These are phyloP conservation scores for Erpetoichthys calabaricus DNA, from an alignment of 2,797 vertebrate species.

Conservation along the genomic window DNA sequence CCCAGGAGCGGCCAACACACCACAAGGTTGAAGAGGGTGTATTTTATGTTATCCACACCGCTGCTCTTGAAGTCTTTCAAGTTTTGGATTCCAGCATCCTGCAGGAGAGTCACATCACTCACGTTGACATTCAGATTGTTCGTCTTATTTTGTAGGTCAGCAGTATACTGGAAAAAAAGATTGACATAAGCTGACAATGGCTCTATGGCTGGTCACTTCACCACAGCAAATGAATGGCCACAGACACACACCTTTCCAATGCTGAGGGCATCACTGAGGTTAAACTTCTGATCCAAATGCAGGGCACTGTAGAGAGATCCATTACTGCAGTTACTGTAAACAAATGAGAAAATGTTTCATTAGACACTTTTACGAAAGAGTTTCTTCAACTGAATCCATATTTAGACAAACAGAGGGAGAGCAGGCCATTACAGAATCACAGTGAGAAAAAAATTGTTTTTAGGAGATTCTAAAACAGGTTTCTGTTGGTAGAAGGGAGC, in stretches of 20 bases:
- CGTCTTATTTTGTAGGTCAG: slow-evolving; percentile 28
- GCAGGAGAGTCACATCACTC: slow-evolving; percentile 28
- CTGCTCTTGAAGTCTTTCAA: slow-evolving; percentile 37
- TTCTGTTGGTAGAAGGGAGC: no score
- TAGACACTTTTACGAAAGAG: background rate
- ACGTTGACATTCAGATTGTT: slow-evolving; percentile 15
- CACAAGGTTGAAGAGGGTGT: slow-evolving; percentile 29
- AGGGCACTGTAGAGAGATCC: background rate
- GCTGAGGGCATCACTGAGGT: background rate
- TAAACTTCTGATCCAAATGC: background rate
- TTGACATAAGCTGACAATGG: no score
- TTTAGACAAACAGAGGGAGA: background rate
- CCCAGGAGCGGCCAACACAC: slow-evolving; percentile 22
- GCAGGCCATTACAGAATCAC: background rate
- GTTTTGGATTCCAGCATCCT: slow-evolving; percentile 28
- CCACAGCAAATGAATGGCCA: no score
- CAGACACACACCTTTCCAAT: no score
- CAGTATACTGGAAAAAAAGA: slow-evolving; percentile 27
- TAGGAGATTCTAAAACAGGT: no score
- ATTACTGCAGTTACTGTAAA: background rate
- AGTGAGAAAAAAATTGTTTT: background rate
- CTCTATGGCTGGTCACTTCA: no score
- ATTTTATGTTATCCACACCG: slow-evolving; percentile 26
- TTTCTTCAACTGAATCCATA: no score
- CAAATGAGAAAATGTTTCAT: background rate